These are phyloP conservation scores for Bathynomus jamesi DNA, from an alignment of 1,140 invertebrate species.

Conservation along the genomic window DNA sequence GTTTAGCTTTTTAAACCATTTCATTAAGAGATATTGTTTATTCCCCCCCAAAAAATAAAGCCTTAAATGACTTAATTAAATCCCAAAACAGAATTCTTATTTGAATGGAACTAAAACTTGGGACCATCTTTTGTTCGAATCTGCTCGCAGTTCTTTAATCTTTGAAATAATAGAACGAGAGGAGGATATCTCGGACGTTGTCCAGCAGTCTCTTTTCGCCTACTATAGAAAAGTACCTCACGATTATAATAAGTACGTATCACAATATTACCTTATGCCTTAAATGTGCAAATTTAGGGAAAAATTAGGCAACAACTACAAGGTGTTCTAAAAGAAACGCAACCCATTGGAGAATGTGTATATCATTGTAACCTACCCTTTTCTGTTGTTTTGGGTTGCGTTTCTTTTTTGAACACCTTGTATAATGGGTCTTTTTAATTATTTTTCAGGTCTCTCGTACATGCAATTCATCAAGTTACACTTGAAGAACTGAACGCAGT, in stretches of 20 bases:
- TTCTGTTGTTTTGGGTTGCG: no score
- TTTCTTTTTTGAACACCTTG: no score
- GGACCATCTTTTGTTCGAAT: constrained; percentile 65
- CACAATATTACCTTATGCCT: neutral
- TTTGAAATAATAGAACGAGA: constrained; percentile 74
- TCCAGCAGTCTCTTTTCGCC: constrained; percentile 59
- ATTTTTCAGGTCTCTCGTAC: constrained; percentile 52
- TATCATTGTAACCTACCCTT: no score
- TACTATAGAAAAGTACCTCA: constrained; percentile 61
- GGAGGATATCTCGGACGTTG: constrained; percentile 63
- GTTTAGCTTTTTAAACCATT: no score
- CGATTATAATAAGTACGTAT: constrained; percentile 58
- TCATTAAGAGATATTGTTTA: no score
- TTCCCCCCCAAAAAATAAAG: no score
- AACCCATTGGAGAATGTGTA: no score
- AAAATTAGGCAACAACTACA: neutral
- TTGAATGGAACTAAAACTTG: constrained; percentile 54
- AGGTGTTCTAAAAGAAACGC: no score
- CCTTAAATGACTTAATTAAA: no score
- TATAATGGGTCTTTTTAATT: neutral
- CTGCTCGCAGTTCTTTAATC: constrained; percentile 72
- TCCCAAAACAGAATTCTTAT: constrained; percentile 62
- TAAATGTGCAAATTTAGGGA: neutral
- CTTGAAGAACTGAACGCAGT: constrained; percentile 56
- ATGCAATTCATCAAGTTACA: constrained; percentile 58